Evolutionary conservation across 2,113 vertebrate genomes (phyloP), one percentile per base, ranked within the genome.

Genomic region (Pedetes capensis): DNA sequence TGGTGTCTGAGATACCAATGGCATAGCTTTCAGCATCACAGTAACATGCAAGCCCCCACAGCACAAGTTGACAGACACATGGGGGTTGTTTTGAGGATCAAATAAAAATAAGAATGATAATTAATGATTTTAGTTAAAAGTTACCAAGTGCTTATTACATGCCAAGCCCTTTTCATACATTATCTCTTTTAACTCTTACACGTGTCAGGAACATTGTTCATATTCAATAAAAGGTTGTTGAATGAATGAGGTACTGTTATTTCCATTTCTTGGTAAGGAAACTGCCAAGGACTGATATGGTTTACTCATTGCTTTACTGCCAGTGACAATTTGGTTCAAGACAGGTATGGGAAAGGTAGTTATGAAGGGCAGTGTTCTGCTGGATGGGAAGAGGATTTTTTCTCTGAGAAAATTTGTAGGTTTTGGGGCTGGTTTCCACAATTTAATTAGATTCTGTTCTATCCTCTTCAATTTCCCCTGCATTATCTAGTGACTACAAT

Each of bases 391-490:
- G 11, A 64, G 22, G 59, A 25, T 11, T 59, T 53, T 53, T 47
- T 37, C 59, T 5, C 47, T 37, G 86, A 76, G 79, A 37, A 84
- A 74, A 53, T 22, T 20, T 51, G 17, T 86, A 42, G 57, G 42
- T 55, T 91, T 74, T 59, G 47, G 10, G 79, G 27, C 53, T 78
- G 63, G 32, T 72, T 66, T 94, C 29, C 42, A 79, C 39, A 27
- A 25, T 66, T 71, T 68, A 76, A n/a, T 95, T 80, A 75, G 90
- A 79, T 87, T 59, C 87, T 51, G 2, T 59, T 90, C 82, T 78
- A 23, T 64, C 39, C 27, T 39, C 51, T 81, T 72, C 66, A 81
- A 27, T 47, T 57, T 44, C 27, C 39, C 13, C 20, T 17, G 29
- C 17, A 5, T 94, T 72, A 34, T 68, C 87, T 90, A 75, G 76